Evolutionary conservation across 2,113 vertebrate species (phyloP), one percentile per base, ranked within the genome.

Genomic region (Pachypanchax playfairii): DNA sequence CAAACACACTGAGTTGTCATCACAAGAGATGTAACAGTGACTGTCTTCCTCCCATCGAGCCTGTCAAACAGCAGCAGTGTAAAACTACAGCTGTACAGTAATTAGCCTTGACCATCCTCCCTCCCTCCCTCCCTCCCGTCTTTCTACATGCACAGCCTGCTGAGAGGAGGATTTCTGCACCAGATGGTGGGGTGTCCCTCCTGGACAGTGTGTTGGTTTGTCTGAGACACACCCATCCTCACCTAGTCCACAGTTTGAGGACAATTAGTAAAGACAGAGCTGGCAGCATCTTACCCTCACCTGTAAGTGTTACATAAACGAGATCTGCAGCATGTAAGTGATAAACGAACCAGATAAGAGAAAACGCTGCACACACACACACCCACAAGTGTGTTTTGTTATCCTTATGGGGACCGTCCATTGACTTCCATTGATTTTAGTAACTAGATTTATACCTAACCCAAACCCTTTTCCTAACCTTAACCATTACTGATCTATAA

Each of bases 171-270:
- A 85, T 84, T 80, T 82, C 88, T 83, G 36, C 55, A 25, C 77
- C 92, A 93, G 89, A 91, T 92, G 91, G 91, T 74, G 65, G 48
- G 80, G 77, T 68, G 68, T 89, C 88, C 78, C 82, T 83, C 77
- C 76, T 86, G 83, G 83, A 87, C 77, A 64, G 66, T 71, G 72
- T 33, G 55, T 66, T 69, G 24, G 65, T 82, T 86, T 79, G 84
- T 81, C 82, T 59, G 73, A 74, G 72, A 82, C 77, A 70, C 81
- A 28, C 84, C 79, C 68, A 41, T 79, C 83, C 80, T 60, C 67
- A 50, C 65, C 57, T 43, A 44, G 25, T 63, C 22, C 62, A 54
- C 74, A 42, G 31, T 71, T 69, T 70, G 18, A 55, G 61, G 49
- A 70, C 52, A 47, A 67, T 75, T 72, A 75, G 70, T 62, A 49